phyloP scores from a whole-genome alignment of 2,888 invertebrate species.

The Oxyteleia sp. region DNA sequence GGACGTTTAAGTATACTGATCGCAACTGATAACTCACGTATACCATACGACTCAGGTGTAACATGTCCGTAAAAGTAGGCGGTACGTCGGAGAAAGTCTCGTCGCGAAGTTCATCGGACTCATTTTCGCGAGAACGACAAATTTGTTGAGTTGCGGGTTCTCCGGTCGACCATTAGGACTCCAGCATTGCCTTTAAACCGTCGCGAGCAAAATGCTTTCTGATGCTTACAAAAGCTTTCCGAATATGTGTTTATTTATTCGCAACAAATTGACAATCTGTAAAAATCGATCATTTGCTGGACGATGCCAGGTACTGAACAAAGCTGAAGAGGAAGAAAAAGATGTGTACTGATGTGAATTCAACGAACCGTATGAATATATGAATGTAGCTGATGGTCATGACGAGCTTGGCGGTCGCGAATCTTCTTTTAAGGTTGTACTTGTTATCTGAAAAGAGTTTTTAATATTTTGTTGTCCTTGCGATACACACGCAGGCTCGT shows the following conservation, averaged over 20 bases:
- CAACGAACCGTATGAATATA: conserved; percentile 45
- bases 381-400: conserved; percentile 64
- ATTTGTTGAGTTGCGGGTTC: conserved; percentile 51
- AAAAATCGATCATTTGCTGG: conserved; percentile 44
- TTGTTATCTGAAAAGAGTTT: conserved; percentile 73
- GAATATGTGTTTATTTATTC: conserved; percentile 47
- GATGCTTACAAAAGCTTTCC: conserved; percentile 44
- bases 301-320: conserved; percentile 45
- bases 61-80: conserved; percentile 76
- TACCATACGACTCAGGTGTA: conserved; percentile 87
- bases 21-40: conserved; percentile 81
- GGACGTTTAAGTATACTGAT: conserved; percentile 85
- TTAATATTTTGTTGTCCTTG: conserved; percentile 74
- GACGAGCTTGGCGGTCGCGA: conserved; percentile 68
- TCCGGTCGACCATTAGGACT: conserved; percentile 62
- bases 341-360: conserved; percentile 47
- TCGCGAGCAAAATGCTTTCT: conserved; percentile 53
- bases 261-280: conserved; percentile 58
- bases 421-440: conserved; percentile 74
- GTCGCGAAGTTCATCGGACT: conserved; percentile 39
- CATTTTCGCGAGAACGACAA: conserved; percentile 31
- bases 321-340: conserved; percentile 2
- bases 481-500: conserved; percentile 55
- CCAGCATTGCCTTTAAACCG: conserved; percentile 68
- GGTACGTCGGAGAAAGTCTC: conserved; percentile 79